These are phyloP conservation scores for Philopotamus ludificatus DNA, from an alignment of 1,140 invertebrate genomes.

Conservation along the genomic window DNA sequence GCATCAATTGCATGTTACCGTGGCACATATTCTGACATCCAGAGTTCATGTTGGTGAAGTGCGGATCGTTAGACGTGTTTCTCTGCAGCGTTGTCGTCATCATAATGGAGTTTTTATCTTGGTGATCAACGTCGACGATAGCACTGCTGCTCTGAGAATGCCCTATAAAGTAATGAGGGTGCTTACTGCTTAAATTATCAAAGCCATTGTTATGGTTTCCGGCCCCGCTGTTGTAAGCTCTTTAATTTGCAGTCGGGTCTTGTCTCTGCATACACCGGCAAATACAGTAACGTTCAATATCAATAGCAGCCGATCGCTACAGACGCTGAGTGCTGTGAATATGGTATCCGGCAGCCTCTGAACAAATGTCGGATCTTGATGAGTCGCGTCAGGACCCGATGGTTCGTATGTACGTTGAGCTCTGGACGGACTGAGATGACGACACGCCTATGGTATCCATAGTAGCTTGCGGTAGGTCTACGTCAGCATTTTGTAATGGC, in stretches of 20 bases:
- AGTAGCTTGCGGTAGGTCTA: constrained; percentile 58
- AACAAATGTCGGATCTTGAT: constrained; percentile 65
- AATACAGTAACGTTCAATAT: constrained; percentile 86
- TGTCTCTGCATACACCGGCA: constrained; percentile 74
- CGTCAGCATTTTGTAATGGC: constrained; percentile 55
- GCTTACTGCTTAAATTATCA: constrained; percentile 64
- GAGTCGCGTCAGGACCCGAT: constrained; percentile 57
- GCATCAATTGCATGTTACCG: constrained; percentile 59
- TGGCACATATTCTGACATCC: constrained; percentile 60
- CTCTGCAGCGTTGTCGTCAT: constrained; percentile 55
- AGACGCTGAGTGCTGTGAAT: constrained; percentile 79
- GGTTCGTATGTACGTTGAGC: constrained; percentile 51
- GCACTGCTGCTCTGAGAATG: constrained; percentile 69
- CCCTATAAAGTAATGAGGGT: constrained; percentile 66
- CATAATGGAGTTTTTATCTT: constrained; percentile 67
- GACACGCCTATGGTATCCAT: constrained; percentile 60
- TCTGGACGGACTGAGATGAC: constrained; percentile 56
- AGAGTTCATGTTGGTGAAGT: constrained; percentile 48
- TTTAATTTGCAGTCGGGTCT: constrained; percentile 79
- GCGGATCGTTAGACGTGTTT: constrained; percentile 52
- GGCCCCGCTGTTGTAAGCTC: constrained; percentile 67
- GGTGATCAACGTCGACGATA: constrained; percentile 78
- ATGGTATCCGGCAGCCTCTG: constrained; percentile 79
- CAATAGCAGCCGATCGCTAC: constrained; percentile 62
- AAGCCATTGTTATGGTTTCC: constrained; percentile 69